Evolutionary conservation across 2,113 vertebrate genomes (phyloP).

Genomic region (Ceyx melanurus): DNA sequence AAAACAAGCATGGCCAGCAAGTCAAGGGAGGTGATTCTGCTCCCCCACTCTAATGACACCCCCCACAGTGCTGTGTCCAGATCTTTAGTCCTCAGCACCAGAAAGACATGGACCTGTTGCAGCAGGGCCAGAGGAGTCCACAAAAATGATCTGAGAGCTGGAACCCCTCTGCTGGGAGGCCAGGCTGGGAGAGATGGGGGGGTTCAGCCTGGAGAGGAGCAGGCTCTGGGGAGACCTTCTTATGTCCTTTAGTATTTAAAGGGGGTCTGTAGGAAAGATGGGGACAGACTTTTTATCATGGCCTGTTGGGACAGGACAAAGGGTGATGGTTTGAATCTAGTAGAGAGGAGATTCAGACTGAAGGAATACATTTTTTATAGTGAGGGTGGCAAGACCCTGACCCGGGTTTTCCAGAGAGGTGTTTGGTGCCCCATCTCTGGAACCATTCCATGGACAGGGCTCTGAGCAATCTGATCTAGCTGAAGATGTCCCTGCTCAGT

Average conservation of each 20-base stretch:
- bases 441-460: fast-evolving
- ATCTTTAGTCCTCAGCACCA: not conserved
- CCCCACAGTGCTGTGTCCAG: fast-evolving
- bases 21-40: fast-evolving
- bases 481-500: fast-evolving
- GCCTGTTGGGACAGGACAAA: not conserved
- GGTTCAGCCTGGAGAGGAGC: not conserved
- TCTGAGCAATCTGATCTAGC: fast-evolving
- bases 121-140: not conserved
- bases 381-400: not conserved
- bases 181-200: not conserved
- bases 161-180: not conserved
- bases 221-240: fast-evolving
- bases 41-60: fast-evolving
- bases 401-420: not conserved
- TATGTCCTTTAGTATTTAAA: not conserved
- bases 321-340: not conserved
- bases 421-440: not conserved
- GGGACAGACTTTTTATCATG: not conserved
- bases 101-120: not conserved
- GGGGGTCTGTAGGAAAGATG: not conserved
- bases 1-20: not conserved
- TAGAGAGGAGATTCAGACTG: not conserved
- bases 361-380: not conserved
- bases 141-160: not conserved